Evolutionary conservation across 2,113 vertebrate species (phyloP).

Genomic region (Rhea pennata): DNA sequence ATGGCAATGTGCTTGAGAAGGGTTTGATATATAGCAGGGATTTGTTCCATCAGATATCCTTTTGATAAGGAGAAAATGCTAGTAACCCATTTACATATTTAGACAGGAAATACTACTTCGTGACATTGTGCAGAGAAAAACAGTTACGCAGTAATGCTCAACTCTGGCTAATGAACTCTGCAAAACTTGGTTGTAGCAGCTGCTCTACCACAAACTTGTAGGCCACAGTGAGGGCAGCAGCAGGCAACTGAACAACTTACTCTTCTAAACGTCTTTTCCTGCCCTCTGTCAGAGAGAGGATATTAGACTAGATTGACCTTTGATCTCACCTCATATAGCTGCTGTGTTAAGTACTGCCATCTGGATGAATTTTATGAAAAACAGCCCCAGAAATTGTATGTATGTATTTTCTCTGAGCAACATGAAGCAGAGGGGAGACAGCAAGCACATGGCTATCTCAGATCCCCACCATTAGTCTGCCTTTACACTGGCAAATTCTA

Average conservation of each 20-base stretch:
- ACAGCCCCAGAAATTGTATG: background rate
- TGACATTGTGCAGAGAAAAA: background rate
- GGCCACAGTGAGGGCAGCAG: background rate
- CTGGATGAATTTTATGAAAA: background rate
- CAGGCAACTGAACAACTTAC: background rate
- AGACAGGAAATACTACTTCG: background rate
- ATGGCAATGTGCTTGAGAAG: background rate
- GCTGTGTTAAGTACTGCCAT: rapidly evolving
- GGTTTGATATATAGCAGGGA: background rate
- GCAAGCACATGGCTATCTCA: rapidly evolving
- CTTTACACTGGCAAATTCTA: rapidly evolving
- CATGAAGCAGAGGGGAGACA: rapidly evolving
- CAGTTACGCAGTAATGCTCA: rapidly evolving
- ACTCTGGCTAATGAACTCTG: background rate
- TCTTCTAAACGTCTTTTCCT: background rate
- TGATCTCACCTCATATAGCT: background rate
- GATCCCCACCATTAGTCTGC: rapidly evolving
- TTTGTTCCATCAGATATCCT: background rate
- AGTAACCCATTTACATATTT: background rate
- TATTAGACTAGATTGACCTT: background rate
- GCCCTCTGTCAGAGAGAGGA: background rate
- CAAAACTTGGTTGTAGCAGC: background rate
- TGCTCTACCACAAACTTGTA: background rate
- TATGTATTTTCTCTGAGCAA: rapidly evolving
- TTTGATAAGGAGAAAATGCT: background rate